Evolutionary conservation across 2,888 invertebrate genomes (phyloP).

Genomic region (Eledone cirrhosa): DNA sequence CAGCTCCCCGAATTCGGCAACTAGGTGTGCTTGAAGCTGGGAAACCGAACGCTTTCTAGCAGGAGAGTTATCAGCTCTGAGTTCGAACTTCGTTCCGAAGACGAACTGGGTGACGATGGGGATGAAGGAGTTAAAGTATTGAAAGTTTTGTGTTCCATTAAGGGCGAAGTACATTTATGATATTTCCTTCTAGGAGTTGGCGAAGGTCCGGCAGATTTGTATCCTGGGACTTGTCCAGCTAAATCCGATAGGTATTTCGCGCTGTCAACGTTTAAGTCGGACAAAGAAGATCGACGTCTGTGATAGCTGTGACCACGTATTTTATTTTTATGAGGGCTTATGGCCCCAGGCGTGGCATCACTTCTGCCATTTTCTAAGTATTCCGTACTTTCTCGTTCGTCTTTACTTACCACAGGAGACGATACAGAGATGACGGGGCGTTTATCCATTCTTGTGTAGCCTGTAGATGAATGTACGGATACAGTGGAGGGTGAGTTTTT

Average conservation of each 20-base stretch:
- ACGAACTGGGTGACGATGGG: background rate
- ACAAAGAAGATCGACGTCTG: conserved; percentile 53
- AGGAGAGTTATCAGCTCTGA: background rate
- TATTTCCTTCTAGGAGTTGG: conserved; percentile 28
- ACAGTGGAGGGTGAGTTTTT: background rate
- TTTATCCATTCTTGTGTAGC: background rate
- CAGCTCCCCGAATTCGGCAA: conserved; percentile 55
- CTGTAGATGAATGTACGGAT: background rate
- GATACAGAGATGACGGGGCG: conserved; percentile 19
- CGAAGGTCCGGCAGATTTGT: conserved; percentile 32
- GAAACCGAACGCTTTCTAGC: background rate
- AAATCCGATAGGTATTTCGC: conserved; percentile 18
- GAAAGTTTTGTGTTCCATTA: conserved; percentile 12
- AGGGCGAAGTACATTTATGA: conserved; percentile 9
- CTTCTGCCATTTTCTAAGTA: background rate
- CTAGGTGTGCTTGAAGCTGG: conserved; percentile 8
- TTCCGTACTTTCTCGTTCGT: background rate
- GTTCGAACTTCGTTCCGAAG: background rate
- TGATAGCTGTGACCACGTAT: conserved; percentile 47
- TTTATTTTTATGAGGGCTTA: conserved; percentile 37
- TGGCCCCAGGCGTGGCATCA: conserved; percentile 32
- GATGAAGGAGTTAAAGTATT: conserved; percentile 4
- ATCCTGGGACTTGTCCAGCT: conserved; percentile 16
- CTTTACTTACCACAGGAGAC: background rate
- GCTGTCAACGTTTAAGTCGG: conserved; percentile 33